Evolutionary conservation across 2,113 vertebrate genomes (phyloP), one percentile per base, ranked within the genome.

Genomic region (Osmerus eperlanus): DNA sequence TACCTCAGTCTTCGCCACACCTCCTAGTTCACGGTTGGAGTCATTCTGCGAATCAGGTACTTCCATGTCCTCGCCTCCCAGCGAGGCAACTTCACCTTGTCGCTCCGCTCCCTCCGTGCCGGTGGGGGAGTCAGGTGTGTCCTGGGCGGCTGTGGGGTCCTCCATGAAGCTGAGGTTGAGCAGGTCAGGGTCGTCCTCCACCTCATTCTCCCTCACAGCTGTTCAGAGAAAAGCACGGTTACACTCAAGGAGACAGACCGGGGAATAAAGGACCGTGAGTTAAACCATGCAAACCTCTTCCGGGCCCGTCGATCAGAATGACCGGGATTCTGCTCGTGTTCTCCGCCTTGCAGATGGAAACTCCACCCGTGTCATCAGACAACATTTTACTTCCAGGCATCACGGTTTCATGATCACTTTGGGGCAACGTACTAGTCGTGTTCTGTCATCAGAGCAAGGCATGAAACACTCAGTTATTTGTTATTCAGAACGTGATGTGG

Each of bases 81-180:
- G 32, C 16, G 29, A 29, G 59, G 41, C 36, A 54, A 3, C 23
- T 51, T 18, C 62, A 52, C 55, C 71, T 72, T 1, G 74, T 69
- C 71, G 28, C 58, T 56, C 47, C 28, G 23, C 25, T 15, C 6
- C n/a, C 28, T 53, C 55, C 47, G 60, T 41, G 15, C 29, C 28
- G 47, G 47, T 29, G 12, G 29, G 55, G 3, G 55, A 36, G 36
- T 19, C 64, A 9, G 36, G 8, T n/a, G 56, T 15, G 2, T 56
- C 32, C 0, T 67, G 3, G 19, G 16, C 21, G 7, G 70, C 23
- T 3, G 29, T 16, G 9, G 64, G 70, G 21, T 58, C 67, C 63
- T 83, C 78, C n/a, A 62, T 56, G 58, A 83, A 85, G 60, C 81
- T 77, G 72, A 72, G 81, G 78, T 85, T 83, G 21, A 81, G 78